Conservation (phyloP, 2,797 vertebrate genomes). For the Hydrocynus forskahlii region DNA sequence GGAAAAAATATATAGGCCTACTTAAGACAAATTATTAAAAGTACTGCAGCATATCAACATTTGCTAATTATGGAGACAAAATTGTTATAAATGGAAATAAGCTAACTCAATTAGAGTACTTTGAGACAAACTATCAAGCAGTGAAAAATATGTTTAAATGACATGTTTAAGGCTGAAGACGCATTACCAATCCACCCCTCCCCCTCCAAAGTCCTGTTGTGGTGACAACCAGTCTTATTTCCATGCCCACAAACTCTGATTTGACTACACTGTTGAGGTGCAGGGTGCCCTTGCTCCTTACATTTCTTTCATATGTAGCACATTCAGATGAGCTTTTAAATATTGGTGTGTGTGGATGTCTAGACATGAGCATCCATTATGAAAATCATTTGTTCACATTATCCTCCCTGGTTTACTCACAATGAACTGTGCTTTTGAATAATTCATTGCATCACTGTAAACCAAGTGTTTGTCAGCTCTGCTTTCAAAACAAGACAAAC, state of each 20-base stretch:
- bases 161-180: background rate
- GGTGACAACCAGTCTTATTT: no score
- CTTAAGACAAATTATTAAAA: no score
- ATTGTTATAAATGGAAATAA: no score
- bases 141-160: background rate
- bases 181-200: background rate
- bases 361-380: background rate
- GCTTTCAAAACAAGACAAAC: conserved; percentile 8
- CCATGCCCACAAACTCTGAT: background rate
- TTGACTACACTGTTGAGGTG: background rate
- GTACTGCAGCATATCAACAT: no score
- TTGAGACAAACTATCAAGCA: background rate
- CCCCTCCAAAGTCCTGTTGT: no score
- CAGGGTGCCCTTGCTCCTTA: background rate
- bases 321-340: background rate
- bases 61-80: no score
- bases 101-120: no score
- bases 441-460: conserved; percentile 15
- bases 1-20: no score
- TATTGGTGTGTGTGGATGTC: background rate
- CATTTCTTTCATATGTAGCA: background rate
- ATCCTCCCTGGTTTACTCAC: background rate
- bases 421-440: conserved; percentile 11
- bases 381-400: conserved; percentile 7
- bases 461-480: background rate